Evolutionary conservation across 1,140 invertebrate species (phyloP).

Genomic region (Daktulosphaira vitifoliae): DNA sequence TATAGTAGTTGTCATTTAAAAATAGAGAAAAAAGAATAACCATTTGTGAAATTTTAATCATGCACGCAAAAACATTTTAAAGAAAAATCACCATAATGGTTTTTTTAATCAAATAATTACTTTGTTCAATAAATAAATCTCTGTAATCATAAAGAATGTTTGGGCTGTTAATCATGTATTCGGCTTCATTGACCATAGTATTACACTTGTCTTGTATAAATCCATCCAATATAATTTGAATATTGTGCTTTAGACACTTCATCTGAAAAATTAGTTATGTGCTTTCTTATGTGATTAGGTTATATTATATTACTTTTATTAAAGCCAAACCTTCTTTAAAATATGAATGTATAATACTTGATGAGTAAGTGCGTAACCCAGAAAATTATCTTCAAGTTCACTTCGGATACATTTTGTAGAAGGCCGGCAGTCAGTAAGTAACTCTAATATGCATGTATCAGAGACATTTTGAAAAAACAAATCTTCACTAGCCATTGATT

Average conservation of each 20-base stretch:
- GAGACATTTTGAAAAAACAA: background rate
- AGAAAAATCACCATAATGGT: no score
- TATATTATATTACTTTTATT: background rate
- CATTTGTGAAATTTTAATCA: no score
- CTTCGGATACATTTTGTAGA: background rate
- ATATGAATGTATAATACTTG: conserved; percentile 21
- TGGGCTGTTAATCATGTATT: background rate
- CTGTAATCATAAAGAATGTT: background rate
- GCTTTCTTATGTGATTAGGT: background rate
- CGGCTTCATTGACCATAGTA: background rate
- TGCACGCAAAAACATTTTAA: no score
- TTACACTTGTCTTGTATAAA: background rate
- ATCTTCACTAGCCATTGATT: background rate
- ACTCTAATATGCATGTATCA: background rate
- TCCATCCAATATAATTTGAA: background rate
- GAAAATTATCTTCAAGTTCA: background rate
- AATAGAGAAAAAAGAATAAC: no score
- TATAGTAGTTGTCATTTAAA: no score
- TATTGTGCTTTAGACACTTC: background rate
- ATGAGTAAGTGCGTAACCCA: background rate
- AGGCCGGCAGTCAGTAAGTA: background rate
- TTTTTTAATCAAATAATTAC: background rate
- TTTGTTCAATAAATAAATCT: conserved; percentile 29
- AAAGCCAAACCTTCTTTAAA: background rate
- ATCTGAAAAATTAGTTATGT: background rate